phyloP scores from a whole-genome alignment of 2,888 invertebrate genomes.

The Morpho helenor region DNA sequence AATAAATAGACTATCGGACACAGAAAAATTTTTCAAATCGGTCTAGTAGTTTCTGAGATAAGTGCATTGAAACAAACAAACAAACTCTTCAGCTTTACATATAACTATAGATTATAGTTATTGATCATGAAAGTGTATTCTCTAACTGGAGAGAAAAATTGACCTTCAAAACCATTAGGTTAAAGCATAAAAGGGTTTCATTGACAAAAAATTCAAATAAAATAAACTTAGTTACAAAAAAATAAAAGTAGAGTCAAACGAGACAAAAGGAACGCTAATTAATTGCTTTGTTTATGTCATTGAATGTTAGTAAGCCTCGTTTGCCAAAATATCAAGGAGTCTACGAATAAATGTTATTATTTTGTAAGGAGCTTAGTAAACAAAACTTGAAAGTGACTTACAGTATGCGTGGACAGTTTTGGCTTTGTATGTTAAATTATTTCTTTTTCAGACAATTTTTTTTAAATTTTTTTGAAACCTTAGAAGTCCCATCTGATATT shows the following conservation, averaged over 20 bases:
- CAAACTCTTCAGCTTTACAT: too few relatives aligned
- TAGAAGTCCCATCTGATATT: too few relatives aligned
- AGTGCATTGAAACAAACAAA: too few relatives aligned
- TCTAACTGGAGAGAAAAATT: background rate
- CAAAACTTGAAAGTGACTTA: constrained; percentile 9
- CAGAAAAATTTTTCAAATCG: too few relatives aligned
- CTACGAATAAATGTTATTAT: too few relatives aligned
- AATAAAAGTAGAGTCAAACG: background rate
- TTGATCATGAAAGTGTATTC: background rate
- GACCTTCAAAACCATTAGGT: background rate
- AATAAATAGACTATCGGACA: too few relatives aligned
- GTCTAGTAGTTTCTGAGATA: too few relatives aligned
- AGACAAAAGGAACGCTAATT: constrained; percentile 5
- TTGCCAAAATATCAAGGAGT: constrained; percentile 5
- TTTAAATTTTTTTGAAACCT: too few relatives aligned
- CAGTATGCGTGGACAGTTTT: background rate
- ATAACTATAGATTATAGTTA: background rate
- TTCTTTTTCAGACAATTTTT: too few relatives aligned
- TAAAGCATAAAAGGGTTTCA: too few relatives aligned
- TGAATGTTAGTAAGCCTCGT: constrained; percentile 3
- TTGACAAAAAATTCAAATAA: background rate
- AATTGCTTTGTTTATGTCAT: constrained; percentile 7
- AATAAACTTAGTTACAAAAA: constrained; percentile 4
- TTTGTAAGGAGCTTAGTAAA: constrained; percentile 3
- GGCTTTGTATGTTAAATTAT: background rate